Evolutionary conservation across 2,888 invertebrate species (phyloP).

Genomic region (Agrenia bidenticulata): DNA sequence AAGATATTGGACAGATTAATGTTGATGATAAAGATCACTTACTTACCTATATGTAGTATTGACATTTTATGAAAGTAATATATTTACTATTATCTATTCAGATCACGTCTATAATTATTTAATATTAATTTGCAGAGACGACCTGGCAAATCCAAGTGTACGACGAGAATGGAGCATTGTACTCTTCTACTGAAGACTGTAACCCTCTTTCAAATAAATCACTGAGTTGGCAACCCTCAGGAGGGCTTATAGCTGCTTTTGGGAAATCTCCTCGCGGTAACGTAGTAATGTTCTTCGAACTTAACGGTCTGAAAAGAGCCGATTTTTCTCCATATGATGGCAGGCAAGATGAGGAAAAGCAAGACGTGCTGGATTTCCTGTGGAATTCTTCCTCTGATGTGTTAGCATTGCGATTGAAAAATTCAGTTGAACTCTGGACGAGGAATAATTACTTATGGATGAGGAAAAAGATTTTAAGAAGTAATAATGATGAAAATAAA

Average conservation of each 20-base stretch:
- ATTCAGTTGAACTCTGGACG: conserved; percentile 47
- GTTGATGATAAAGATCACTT: not conserved
- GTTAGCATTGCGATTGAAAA: conserved; percentile 34
- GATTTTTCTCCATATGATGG: conserved; percentile 38
- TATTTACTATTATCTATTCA: too few species aligned
- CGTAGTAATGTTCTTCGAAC: conserved; percentile 46
- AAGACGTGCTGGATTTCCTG: conserved; percentile 25
- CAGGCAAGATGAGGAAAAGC: conserved; percentile 4
- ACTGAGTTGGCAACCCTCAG: conserved; percentile 49
- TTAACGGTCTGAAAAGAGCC: conserved; percentile 49
- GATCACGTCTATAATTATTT: too few species aligned
- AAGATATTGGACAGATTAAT: conserved; percentile 48
- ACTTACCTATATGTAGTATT: too few species aligned
- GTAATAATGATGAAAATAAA: not conserved
- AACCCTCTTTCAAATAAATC: conserved; percentile 24
- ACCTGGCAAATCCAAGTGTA: conserved; percentile 35
- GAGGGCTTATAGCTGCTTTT: conserved; percentile 41
- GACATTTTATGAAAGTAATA: too few species aligned
- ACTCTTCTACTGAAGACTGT: conserved; percentile 40
- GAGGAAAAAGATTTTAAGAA: conserved; percentile 36
- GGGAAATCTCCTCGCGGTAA: conserved; percentile 33
- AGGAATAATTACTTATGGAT: conserved; percentile 52
- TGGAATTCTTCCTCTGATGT: conserved; percentile 49
- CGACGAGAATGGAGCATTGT: conserved; percentile 44
- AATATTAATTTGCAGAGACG: too few species aligned